phyloP scores from a whole-genome alignment of 2,113 vertebrate genomes.

The Chloroceryle aenea region DNA sequence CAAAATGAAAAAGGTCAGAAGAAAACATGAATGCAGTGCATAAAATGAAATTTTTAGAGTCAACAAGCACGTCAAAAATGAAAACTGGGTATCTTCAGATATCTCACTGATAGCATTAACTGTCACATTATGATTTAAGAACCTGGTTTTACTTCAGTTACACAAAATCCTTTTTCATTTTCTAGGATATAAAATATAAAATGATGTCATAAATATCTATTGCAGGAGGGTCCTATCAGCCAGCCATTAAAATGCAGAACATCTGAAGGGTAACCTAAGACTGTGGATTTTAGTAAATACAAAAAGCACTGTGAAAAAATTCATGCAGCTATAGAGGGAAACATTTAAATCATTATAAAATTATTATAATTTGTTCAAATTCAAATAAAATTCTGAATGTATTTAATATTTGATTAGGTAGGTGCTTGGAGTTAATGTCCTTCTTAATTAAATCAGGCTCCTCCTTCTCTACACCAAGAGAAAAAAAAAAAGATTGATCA shows the following conservation, averaged over 20 bases:
- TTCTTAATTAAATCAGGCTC: constrained; percentile 69
- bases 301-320: background rate
- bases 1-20: background rate
- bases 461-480: constrained; percentile 22
- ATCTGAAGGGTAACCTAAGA: background rate
- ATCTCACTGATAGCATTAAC: background rate
- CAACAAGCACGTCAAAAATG: background rate
- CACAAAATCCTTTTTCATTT: background rate
- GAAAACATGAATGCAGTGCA: background rate
- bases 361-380: background rate
- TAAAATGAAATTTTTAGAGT: background rate
- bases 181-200: background rate
- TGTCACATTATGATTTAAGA: background rate
- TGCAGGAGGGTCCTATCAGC: background rate
- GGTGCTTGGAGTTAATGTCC: constrained; percentile 35
- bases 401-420: constrained; percentile 54
- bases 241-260: background rate
- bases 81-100: background rate
- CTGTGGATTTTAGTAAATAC: background rate
- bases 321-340: background rate
- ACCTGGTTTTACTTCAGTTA: background rate
- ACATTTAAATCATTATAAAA: constrained; percentile 28
- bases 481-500: constrained; percentile 19
- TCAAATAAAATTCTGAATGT: background rate
- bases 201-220: background rate